Base-by-base conservation (phyloP, 2,888 invertebrate genomes). In the Drosophila multiciliata region DNA sequence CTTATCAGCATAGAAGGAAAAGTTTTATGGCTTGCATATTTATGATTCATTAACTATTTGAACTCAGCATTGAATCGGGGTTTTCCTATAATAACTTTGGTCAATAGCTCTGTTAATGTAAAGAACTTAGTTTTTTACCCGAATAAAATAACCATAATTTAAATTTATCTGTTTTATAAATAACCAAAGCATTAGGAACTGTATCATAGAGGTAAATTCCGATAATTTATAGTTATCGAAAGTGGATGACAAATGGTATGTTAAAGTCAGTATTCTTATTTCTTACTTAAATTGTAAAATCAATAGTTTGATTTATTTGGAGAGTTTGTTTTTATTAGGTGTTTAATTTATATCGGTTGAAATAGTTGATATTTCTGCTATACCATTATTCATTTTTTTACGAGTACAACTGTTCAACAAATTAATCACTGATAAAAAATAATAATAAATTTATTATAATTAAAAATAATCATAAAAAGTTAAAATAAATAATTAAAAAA, bases 1-100 rank as follows among this genome's bases (percentile, higher is more conserved):
- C 58, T 69, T 78, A 66, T 69, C 64, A 71, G 40, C 35, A 20
- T 11, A 52, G 48, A 36, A 40, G 29, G 54, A 32, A 45, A 66
- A 65, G 45, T 62, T 52, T 48, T 36, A 23, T 42, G 38, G 36
- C 33, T 57, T 49, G 63, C 20, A 66, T 60, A 65, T 49, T 20
- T 23, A 45, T 64, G 32, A 48, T 45, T 70, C 70, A 55, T 67
- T 33, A 42, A 50, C 32, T 58, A 26, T 26, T 17, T 49, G 57
- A 73, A 50, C 32, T 54, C 9, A 11, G 35, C 55, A 29, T 29
- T 12, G 12, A 40, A n/a, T 26, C 26, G 15, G 26, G 23, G 36
- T 12, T 53, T 38, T 20, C 32, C 40, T 26, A n/a, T 62, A 32
- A 42, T 4, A 42, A 42, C 29, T 57, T 55, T 7, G 3, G 11